A percentile compares a stretch with the other conserved stretches of the same genome.
phyloP scores from a whole-genome alignment of 2,113 vertebrate genomes.

The Ceyx melanurus region DNA sequence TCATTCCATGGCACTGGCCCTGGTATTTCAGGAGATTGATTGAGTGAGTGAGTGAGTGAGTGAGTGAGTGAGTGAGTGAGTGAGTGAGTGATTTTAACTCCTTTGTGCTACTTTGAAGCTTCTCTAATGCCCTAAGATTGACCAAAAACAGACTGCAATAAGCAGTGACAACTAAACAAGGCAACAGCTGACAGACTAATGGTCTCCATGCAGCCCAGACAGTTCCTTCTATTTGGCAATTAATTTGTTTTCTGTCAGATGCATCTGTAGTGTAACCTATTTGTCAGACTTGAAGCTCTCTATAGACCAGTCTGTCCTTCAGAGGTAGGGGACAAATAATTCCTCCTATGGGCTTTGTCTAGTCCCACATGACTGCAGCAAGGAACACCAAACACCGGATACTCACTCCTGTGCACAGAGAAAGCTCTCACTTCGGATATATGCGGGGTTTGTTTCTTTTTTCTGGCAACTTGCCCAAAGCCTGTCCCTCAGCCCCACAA shows the following conservation, averaged over 20 bases:
- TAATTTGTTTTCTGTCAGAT: not conserved
- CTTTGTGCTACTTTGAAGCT: not conserved
- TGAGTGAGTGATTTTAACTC: not conserved
- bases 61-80: no score
- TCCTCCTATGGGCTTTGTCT: not conserved
- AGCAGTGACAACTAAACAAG: not conserved
- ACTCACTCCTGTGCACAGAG: no score
- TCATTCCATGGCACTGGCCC: not conserved
- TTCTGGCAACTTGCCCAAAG: no score
- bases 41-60: no score
- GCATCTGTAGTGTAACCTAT: not conserved
- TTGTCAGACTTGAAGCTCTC: not conserved
- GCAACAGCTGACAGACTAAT: not conserved
- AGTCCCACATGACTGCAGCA: not conserved
- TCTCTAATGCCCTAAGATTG: not conserved
- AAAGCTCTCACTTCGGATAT: no score
- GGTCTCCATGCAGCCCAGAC: not conserved
- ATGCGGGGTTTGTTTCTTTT: no score
- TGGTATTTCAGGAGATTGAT: not conserved
- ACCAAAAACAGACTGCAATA: not conserved
- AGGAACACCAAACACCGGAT: not conserved
- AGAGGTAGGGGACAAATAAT: not conserved
- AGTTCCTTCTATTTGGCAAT: not conserved
- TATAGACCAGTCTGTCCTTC: not conserved
- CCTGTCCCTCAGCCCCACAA: no score